Conservation (phyloP, 2,888 invertebrate genomes). For the Andrena bucephala region DNA sequence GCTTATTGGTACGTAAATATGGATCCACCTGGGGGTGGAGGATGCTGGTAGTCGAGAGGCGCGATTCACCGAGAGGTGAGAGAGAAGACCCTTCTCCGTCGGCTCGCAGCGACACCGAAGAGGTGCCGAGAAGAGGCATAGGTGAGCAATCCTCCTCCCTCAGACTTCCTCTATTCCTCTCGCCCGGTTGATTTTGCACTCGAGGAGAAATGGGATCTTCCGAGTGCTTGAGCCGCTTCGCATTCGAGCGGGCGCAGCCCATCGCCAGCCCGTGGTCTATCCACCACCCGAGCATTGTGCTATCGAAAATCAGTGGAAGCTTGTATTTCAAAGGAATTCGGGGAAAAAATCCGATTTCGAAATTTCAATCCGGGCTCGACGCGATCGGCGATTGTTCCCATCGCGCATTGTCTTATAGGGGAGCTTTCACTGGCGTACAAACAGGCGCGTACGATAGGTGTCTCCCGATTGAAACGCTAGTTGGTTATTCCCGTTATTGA, state of each 20-base stretch:
- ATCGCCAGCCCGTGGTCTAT: no score
- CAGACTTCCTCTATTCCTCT: neutral
- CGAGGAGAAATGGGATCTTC: conserved; percentile 3
- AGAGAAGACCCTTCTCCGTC: conserved; percentile 36
- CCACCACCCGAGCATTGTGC: no score
- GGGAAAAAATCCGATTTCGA: no score
- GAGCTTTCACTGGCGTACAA: no score
- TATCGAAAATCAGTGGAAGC: no score
- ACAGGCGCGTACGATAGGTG: no score
- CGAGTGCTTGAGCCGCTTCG: neutral
- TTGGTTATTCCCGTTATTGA: no score
- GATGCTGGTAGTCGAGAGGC: conserved; percentile 47
- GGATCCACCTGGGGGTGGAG: conserved; percentile 63
- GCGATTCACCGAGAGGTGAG: conserved; percentile 46
- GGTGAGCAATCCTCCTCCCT: conserved; percentile 11
- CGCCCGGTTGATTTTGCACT: conserved; percentile 1
- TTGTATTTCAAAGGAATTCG: no score
- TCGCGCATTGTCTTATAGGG: no score
- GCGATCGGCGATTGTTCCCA: no score
- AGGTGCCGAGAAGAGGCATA: conserved; percentile 29
- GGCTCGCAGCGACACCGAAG: conserved; percentile 51
- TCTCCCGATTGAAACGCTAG: no score
- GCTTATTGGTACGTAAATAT: conserved; percentile 84
- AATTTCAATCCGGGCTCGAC: no score
- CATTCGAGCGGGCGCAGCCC: neutral